A percentile compares a stretch with the other conserved stretches of the same genome.
These are phyloP conservation scores for Polypterus bichir DNA, from an alignment of 2,113 vertebrate genomes.

Conservation along the genomic window DNA sequence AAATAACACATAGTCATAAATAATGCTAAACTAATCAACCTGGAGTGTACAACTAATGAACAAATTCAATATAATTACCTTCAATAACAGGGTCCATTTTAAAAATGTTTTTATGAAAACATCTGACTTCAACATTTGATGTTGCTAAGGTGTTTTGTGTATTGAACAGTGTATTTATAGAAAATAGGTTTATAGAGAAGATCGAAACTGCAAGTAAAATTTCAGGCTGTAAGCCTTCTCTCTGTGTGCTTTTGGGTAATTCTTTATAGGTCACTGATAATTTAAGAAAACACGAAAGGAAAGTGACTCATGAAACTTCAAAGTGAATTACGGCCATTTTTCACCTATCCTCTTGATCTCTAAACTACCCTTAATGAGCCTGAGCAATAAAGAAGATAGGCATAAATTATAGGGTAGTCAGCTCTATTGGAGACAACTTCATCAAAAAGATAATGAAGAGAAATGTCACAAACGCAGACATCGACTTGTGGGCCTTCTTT, in stretches of 20 bases:
- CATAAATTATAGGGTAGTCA: conserved; percentile 19
- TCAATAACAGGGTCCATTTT: too few species aligned
- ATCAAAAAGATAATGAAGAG: conserved; percentile 15
- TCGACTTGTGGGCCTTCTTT: too few species aligned
- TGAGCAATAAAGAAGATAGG: conserved; percentile 29
- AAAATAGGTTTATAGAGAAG: too few species aligned
- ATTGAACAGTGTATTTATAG: too few species aligned
- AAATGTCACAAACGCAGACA: too few species aligned
- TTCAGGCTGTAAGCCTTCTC: conserved; percentile 16
- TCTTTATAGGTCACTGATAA: conserved; percentile 18
- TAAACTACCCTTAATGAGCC: conserved; percentile 29
- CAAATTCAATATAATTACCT: too few species aligned
- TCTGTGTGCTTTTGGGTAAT: conserved; percentile 16
- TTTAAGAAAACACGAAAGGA: conserved; percentile 13
- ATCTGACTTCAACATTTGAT: too few species aligned
- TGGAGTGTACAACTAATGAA: too few species aligned
- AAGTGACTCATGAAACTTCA: not conserved
- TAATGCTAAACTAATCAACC: too few species aligned
- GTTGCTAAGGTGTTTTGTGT: too few species aligned
- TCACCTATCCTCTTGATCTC: conserved; percentile 27
- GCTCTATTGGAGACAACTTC: conserved; percentile 25
- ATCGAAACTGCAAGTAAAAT: conserved; percentile 25
- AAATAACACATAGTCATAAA: too few species aligned
- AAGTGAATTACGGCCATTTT: conserved; percentile 16
- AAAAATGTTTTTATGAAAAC: too few species aligned